These are phyloP conservation scores for Atrina japonica DNA, from an alignment of 2,888 invertebrate genomes.

Conservation along the genomic window DNA sequence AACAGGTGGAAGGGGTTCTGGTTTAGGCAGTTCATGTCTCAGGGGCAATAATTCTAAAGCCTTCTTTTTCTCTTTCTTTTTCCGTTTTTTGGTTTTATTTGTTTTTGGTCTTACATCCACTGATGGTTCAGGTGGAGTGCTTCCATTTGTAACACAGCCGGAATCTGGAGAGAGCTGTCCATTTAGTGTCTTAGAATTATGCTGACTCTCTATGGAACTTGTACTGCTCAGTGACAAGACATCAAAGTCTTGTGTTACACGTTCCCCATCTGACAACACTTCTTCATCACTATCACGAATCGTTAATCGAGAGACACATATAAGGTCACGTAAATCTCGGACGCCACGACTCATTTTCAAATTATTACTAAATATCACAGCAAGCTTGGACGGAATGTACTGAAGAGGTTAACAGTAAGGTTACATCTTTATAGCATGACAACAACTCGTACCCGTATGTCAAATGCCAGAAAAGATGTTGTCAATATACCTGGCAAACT, in stretches of 20 bases:
- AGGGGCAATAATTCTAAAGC: constrained; percentile 48
- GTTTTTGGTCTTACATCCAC: constrained; percentile 8
- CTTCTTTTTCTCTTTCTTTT: constrained; percentile 58
- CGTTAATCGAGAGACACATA: constrained; percentile 79
- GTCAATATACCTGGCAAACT: constrained; percentile 85
- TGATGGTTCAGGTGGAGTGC: constrained; percentile 52
- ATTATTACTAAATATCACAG: constrained; percentile 36
- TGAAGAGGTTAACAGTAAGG: not conserved
- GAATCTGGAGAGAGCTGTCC: constrained; percentile 66
- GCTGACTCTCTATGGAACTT: constrained; percentile 57
- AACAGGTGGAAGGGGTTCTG: constrained; percentile 67
- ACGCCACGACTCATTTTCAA: constrained; percentile 77
- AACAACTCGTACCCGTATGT: constrained; percentile 64
- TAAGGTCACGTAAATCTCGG: constrained; percentile 78
- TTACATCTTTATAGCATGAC: constrained; percentile 45
- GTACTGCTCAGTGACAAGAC: constrained; percentile 61
- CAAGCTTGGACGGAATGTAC: constrained; percentile 30
- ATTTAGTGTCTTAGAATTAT: constrained; percentile 40
- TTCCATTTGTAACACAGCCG: constrained; percentile 73
- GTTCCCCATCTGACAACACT: constrained; percentile 66
- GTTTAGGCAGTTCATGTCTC: constrained; percentile 68
- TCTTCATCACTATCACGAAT: constrained; percentile 70
- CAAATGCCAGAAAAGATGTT: constrained; percentile 61
- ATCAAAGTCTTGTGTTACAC: constrained; percentile 54
- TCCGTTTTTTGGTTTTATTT: constrained; percentile 40